Base-by-base conservation (phyloP, 1,140 invertebrate species). In the Pogonomyrmex barbatus region DNA sequence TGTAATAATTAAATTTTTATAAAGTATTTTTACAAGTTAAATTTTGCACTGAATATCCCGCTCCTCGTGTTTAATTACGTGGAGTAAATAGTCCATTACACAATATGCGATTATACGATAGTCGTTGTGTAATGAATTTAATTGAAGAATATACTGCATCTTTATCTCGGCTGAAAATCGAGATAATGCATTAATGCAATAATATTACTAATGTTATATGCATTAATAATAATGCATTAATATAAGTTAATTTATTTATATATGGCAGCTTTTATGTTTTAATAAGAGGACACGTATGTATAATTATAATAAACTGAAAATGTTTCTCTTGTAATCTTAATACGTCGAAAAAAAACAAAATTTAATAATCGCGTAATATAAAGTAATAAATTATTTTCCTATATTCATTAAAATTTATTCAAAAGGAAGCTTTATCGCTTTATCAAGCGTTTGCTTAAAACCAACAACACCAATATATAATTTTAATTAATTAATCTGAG, bases 61-160 rank as follows among this genome's bases (percentile, higher is more conserved):
- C 24, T 68, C 42, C 24, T 68, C 45, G 42, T 68, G n/a, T 14
- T 68, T 42, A 4, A 45, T 67, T 67, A 8, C 42, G 42, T 50
- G 24, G 42, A 68, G 12, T 50, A 12, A 12, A 30, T 14, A 68
- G 9, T 4, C 50, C 65, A 68, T 68, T 68, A 68, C 30, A 14
- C 1, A 12, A 68, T 30, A 50, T 4, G 10, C 39, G 42, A 50
- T 47, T 68, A 68, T 5, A 68, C 39, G 17, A 42, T 68, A 24
- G 4, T 4, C 24, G 42, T 30, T 68, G 2, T 42, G 65, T 68
- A 68, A 68, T 47, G 65, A 68, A 68, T 50, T n/a, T 68, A 50
- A 50, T 24, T 68, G 42, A 68, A 68, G 50, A 68, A 30, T 47
- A 50, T 30, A 33, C 58, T 62, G 24, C 42, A 24, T 42, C 45